Percentiles rank a stretch among this genome's conserved stretches.
These are phyloP conservation scores for Euplagia quadripunctaria DNA, from an alignment of 2,888 invertebrate species.

Conservation along the genomic window DNA sequence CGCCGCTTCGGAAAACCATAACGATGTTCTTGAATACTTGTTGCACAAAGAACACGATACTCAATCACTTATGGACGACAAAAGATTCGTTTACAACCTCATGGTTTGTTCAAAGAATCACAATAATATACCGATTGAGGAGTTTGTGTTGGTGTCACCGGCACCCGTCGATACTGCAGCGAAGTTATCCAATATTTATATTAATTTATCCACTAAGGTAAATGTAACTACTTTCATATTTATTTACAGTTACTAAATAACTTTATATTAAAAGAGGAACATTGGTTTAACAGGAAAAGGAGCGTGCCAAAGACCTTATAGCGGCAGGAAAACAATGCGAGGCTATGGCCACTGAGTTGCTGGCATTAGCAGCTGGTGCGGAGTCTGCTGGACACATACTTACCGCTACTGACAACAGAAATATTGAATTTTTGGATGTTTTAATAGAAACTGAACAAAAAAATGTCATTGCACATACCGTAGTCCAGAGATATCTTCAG, in stretches of 20 bases:
- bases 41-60: conserved; percentile 99
- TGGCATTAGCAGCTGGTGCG: conserved; percentile 97
- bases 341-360: conserved; percentile 98
- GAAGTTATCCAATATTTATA: conserved; percentile 97
- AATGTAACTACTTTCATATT: conserved; percentile 21
- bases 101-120: conserved; percentile 99
- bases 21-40: conserved; percentile 97
- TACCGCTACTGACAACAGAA: conserved; percentile 97
- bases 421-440: conserved; percentile 98
- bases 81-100: conserved; percentile 98
- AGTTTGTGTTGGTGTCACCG: conserved; percentile 99
- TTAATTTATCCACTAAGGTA: conserved; percentile 94
- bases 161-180: conserved; percentile 99
- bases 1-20: conserved; percentile 98
- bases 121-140: conserved; percentile 98
- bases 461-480: conserved; percentile 98
- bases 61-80: conserved; percentile 98
- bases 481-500: conserved; percentile 98
- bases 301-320: conserved; percentile 98
- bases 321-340: conserved; percentile 99
- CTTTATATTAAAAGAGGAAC: conserved; percentile 55
- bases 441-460: conserved; percentile 99
- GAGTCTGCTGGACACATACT: conserved; percentile 98
- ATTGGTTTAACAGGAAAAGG: conserved; percentile 92
- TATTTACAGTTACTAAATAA: conserved; percentile 24